phyloP scores from a whole-genome alignment of 2,797 vertebrate species.

The Enoplosus armatus region DNA sequence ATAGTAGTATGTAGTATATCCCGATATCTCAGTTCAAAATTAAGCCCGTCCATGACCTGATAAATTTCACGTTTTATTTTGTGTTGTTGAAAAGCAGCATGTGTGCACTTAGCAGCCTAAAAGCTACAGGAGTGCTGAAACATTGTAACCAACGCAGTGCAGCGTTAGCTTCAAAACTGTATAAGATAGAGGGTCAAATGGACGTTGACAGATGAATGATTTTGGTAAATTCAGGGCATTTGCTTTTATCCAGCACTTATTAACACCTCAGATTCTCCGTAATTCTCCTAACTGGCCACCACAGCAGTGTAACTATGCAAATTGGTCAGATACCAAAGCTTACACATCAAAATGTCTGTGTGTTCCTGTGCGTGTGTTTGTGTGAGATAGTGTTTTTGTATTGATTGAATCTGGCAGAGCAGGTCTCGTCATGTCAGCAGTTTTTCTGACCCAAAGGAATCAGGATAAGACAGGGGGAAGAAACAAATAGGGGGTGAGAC shows the following conservation, averaged over 20 bases:
- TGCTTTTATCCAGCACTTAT: background rate
- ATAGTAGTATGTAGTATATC: background rate
- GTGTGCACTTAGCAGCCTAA: background rate
- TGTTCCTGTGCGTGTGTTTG: background rate
- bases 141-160: background rate
- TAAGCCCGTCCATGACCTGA: background rate
- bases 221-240: background rate
- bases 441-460: conserved; percentile 38
- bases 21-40: background rate
- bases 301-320: background rate
- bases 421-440: conserved; percentile 46
- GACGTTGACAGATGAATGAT: background rate
- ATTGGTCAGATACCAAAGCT: background rate
- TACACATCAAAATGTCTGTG: background rate
- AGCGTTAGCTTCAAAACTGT: background rate
- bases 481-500: background rate
- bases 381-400: conserved; percentile 35
- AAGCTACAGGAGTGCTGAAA: background rate
- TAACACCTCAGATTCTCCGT: background rate
- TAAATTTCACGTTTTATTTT: background rate
- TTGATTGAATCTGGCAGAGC: conserved; percentile 45
- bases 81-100: background rate
- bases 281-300: background rate
- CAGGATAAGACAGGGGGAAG: conserved; percentile 12
- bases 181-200: background rate